These are phyloP conservation scores for Prionace glauca DNA, from an alignment of 2,797 vertebrate species.

Conservation along the genomic window DNA sequence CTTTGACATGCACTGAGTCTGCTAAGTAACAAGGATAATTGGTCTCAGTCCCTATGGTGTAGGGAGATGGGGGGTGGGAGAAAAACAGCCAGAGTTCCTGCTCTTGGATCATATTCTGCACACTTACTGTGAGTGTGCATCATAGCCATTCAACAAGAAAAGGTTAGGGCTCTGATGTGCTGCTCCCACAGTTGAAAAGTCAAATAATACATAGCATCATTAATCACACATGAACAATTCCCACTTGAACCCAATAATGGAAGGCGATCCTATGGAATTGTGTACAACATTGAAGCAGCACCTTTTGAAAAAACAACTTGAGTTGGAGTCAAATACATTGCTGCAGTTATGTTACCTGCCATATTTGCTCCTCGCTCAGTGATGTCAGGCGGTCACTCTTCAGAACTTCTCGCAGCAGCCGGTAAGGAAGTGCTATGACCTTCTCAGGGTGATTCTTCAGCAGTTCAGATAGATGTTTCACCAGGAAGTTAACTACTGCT, in stretches of 20 bases:
- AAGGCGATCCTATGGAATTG: too few relatives aligned
- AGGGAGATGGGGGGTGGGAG: too few relatives aligned
- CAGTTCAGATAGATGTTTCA: constrained; percentile 89
- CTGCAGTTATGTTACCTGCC: constrained; percentile 72
- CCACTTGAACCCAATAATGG: background rate
- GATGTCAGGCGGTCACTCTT: constrained; percentile 95
- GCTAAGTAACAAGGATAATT: background rate
- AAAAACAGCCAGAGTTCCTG: background rate
- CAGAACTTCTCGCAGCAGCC: constrained; percentile 85
- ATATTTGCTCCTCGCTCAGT: constrained; percentile 91
- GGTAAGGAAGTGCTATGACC: constrained; percentile 82
- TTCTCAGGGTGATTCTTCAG: constrained; percentile 80
- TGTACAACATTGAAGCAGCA: background rate
- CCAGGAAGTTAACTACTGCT: constrained; percentile 87
- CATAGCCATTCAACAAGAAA: background rate
- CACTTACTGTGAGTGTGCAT: background rate
- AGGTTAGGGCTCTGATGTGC: background rate
- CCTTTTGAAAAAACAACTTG: background rate
- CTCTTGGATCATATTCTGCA: background rate
- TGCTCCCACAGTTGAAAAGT: background rate
- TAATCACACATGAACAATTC: background rate
- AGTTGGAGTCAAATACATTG: background rate
- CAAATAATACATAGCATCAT: background rate
- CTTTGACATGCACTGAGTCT: background rate
- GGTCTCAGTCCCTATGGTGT: too few relatives aligned